Percentiles rank a stretch among this genome's conserved stretches.
phyloP scores from a whole-genome alignment of 2,888 invertebrate genomes.

The Chirona hameri region DNA sequence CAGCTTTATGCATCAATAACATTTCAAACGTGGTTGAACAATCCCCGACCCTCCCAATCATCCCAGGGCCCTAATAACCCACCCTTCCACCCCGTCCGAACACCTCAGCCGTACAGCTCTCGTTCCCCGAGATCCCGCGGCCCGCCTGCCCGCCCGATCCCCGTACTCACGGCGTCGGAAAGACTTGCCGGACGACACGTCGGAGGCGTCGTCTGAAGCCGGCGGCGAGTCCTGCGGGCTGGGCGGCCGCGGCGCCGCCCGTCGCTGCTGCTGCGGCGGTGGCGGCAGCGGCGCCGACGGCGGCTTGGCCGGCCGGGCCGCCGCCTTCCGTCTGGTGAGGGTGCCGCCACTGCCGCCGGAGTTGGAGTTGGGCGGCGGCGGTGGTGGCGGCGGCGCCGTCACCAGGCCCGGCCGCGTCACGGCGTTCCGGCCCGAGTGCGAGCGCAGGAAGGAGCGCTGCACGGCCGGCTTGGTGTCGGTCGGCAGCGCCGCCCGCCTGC shows the following conservation, averaged over 20 bases:
- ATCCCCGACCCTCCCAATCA: too few species aligned
- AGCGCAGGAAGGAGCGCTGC: constrained; percentile 1
- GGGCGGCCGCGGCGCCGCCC: background rate
- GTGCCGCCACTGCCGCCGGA: background rate
- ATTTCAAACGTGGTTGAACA: too few species aligned
- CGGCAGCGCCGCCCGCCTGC: background rate
- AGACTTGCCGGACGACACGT: background rate
- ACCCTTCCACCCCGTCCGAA: too few species aligned
- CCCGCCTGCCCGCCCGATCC: background rate
- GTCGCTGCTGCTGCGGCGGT: background rate
- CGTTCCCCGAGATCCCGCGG: too few species aligned
- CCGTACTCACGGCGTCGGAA: background rate
- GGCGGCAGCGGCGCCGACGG: background rate
- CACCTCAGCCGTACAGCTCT: too few species aligned
- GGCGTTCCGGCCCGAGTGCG: constrained; percentile 8
- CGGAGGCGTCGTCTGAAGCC: background rate
- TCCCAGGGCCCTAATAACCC: too few species aligned
- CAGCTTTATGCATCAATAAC: too few species aligned
- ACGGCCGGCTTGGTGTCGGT: background rate
- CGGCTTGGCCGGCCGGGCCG: background rate
- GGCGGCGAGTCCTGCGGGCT: background rate
- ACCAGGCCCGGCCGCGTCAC: background rate
- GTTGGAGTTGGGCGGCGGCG: background rate
- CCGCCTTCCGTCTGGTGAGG: background rate
- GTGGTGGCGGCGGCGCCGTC: background rate